phyloP scores from a whole-genome alignment of 2,113 vertebrate species.

The Phalacrocorax aristotelis region DNA sequence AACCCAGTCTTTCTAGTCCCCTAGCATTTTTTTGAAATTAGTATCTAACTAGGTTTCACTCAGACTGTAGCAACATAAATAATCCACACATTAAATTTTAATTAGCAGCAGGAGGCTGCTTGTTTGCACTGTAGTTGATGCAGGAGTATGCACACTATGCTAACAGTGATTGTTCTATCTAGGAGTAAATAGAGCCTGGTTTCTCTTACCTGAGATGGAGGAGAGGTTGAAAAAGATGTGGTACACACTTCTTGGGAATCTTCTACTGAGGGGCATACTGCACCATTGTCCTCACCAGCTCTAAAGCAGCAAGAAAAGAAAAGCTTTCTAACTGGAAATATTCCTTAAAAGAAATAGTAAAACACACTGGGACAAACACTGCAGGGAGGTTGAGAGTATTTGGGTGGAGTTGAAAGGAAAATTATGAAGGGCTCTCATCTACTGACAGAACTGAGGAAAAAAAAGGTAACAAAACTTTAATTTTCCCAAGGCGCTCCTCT shows the following conservation, averaged over 20 bases:
- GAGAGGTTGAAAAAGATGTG: constrained; percentile 98
- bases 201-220: constrained; percentile 90
- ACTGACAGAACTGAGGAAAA: background rate
- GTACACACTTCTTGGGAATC: constrained; percentile 98
- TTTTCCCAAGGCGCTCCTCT: background rate
- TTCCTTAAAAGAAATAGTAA: background rate
- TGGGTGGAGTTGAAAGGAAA: constrained; percentile 42
- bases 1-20: background rate
- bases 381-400: background rate
- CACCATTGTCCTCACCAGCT: constrained; percentile 84
- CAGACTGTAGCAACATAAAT: background rate
- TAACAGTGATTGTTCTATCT: background rate
- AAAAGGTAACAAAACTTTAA: background rate
- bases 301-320: constrained; percentile 42
- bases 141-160: background rate
- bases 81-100: background rate
- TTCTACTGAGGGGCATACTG: constrained; percentile 84
- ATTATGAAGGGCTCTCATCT: constrained; percentile 25
- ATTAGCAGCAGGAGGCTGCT: background rate
- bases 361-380: background rate
- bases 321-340: background rate
- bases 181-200: background rate
- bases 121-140: background rate
- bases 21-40: background rate
- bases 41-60: background rate